Percentiles rank a stretch among this genome's conserved stretches.
These are phyloP conservation scores for Girardinichthys multiradiatus DNA, from an alignment of 2,113 vertebrate genomes.

Conservation along the genomic window DNA sequence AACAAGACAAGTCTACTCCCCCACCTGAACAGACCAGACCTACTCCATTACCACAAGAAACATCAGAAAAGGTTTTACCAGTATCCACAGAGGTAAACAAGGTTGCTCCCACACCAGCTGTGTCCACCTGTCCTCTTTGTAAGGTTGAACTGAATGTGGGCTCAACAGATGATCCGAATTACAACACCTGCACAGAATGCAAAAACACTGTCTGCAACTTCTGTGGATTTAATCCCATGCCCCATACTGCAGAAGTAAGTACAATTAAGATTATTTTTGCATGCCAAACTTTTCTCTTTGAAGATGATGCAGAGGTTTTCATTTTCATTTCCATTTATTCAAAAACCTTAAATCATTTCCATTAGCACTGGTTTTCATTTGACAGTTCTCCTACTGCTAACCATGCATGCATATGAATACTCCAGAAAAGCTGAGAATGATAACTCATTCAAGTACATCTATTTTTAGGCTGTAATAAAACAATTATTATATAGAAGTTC, in stretches of 20 bases:
- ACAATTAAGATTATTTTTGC: neutral
- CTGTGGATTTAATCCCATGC: conserved; percentile 98
- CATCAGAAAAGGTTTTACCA: conserved; percentile 41
- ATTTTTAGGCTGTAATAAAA: no score
- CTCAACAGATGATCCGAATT: conserved; percentile 88
- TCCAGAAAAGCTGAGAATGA: no score
- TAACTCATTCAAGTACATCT: no score
- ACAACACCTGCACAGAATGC: conserved; percentile 92
- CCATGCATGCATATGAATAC: no score
- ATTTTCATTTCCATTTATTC: neutral
- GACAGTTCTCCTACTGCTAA: no score
- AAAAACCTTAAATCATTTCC: neutral
- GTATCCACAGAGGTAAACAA: conserved; percentile 41
- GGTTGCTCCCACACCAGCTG: conserved; percentile 35
- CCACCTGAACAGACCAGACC: conserved; percentile 46
- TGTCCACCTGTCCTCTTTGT: conserved; percentile 87
- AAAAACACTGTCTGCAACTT: conserved; percentile 91
- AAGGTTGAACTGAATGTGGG: conserved; percentile 88
- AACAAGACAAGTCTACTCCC: neutral
- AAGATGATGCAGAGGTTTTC: neutral
- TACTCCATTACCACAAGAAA: conserved; percentile 52
- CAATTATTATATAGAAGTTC: no score
- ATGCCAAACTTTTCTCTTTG: neutral
- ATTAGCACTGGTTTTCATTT: neutral
- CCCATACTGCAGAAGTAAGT: conserved; percentile 89